phyloP scores from a whole-genome alignment of 2,113 vertebrate genomes.

The Proterorhinus semilunaris region DNA sequence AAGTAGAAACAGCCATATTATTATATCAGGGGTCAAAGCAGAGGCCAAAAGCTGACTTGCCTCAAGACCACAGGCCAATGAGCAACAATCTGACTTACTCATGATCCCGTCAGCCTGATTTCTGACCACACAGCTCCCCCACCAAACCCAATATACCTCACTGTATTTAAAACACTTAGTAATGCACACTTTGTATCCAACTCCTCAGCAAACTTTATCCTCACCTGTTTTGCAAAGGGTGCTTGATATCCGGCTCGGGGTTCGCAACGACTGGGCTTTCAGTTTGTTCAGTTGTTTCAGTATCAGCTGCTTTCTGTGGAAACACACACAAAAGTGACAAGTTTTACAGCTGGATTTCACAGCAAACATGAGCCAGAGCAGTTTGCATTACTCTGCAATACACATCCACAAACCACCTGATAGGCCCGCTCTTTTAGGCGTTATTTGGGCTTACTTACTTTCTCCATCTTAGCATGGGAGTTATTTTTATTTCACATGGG shows the following conservation, averaged over 20 bases:
- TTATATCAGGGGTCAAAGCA: neutral
- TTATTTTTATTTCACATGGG: too few species aligned
- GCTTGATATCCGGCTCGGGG: conserved; percentile 79
- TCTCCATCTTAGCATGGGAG: too few species aligned
- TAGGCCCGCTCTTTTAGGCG: too few species aligned
- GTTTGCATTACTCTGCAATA: neutral
- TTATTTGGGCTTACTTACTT: too few species aligned
- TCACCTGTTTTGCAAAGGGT: conserved; percentile 82
- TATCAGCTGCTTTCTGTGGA: conserved; percentile 73
- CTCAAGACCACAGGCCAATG: neutral
- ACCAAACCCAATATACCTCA: neutral
- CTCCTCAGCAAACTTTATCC: neutral
- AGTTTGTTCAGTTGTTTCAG: conserved; percentile 67
- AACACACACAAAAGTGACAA: neutral
- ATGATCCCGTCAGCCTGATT: neutral
- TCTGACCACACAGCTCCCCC: too few species aligned
- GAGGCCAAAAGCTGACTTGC: neutral
- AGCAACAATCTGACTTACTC: neutral
- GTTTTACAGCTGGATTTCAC: neutral
- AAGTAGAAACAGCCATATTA: neutral
- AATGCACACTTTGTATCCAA: neutral
- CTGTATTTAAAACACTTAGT: neutral
- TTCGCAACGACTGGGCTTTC: conserved; percentile 63
- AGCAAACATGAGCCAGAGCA: neutral
- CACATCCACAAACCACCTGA: neutral